phyloP scores from a whole-genome alignment of 2,888 invertebrate genomes.

The Odontocerum albicorne region DNA sequence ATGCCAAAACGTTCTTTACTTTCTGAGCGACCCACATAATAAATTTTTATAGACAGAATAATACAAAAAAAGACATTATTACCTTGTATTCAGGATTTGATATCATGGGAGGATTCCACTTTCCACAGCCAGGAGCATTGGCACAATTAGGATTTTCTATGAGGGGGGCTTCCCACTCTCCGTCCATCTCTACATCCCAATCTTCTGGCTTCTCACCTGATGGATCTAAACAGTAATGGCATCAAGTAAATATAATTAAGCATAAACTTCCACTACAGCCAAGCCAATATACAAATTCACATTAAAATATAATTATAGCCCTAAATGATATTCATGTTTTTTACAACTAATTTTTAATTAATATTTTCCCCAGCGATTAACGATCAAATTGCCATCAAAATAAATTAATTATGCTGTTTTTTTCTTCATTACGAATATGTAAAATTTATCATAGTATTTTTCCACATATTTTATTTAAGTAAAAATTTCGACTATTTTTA shows the following conservation, averaged over 20 bases:
- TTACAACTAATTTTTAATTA: too few relatives aligned
- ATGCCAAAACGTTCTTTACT: too few relatives aligned
- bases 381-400: too few relatives aligned
- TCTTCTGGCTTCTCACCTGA: conserved; percentile 86
- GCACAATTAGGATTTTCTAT: conserved; percentile 88
- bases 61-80: conserved; percentile 3
- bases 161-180: conserved; percentile 95
- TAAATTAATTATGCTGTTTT: too few relatives aligned
- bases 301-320: background rate
- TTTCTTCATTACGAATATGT: too few relatives aligned
- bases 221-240: conserved; percentile 61
- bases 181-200: conserved; percentile 99
- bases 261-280: background rate
- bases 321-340: too few relatives aligned
- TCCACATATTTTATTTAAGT: too few relatives aligned
- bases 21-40: too few relatives aligned
- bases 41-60: too few relatives aligned
- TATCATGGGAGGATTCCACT: conserved; percentile 82
- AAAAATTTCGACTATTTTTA: too few relatives aligned
- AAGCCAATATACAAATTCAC: background rate
- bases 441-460: too few relatives aligned
- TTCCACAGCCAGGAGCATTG: conserved; percentile 84
- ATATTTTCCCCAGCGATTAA: too few relatives aligned
- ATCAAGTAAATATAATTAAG: background rate
- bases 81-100: conserved; percentile 88